Percentiles rank a stretch among this genome's conserved stretches.
These are phyloP conservation scores for Bos indicus DNA, from an alignment of 2,113 vertebrate genomes.

Conservation along the genomic window DNA sequence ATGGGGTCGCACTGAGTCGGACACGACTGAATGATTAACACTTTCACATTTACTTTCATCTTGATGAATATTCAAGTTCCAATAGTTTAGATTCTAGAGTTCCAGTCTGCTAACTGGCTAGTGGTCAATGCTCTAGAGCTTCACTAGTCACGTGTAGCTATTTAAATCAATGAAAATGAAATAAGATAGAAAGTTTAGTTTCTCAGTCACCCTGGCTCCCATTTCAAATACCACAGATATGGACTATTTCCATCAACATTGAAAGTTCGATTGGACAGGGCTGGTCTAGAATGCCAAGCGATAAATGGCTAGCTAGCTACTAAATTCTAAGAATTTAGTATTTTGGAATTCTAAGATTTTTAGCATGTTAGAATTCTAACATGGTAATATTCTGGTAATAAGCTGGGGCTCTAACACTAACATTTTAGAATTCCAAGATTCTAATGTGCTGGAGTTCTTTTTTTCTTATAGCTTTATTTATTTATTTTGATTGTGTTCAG, in stretches of 20 bases:
- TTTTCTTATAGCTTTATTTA: neutral
- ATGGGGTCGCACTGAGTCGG: neutral
- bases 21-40: neutral
- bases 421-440: neutral
- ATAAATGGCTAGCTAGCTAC: neutral
- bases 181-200: neutral
- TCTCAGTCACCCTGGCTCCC: neutral
- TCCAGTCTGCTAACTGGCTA: neutral
- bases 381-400: neutral
- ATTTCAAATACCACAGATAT: neutral
- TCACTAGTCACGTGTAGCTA: neutral
- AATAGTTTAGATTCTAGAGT: neutral
- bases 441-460: neutral
- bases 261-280: neutral
- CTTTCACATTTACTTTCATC: neutral
- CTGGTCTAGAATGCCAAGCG: neutral
- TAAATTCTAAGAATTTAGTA: neutral
- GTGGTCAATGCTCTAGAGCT: neutral
- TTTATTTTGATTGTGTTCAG: neutral
- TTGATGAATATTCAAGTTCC: neutral
- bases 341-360: neutral
- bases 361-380: neutral
- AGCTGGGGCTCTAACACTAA: neutral
- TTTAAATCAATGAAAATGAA: neutral
- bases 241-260: neutral